Percentiles rank a stretch among this genome's conserved stretches.
These are phyloP conservation scores for Callyntrura sp. DNA, from an alignment of 2,888 invertebrate species.

Conservation along the genomic window DNA sequence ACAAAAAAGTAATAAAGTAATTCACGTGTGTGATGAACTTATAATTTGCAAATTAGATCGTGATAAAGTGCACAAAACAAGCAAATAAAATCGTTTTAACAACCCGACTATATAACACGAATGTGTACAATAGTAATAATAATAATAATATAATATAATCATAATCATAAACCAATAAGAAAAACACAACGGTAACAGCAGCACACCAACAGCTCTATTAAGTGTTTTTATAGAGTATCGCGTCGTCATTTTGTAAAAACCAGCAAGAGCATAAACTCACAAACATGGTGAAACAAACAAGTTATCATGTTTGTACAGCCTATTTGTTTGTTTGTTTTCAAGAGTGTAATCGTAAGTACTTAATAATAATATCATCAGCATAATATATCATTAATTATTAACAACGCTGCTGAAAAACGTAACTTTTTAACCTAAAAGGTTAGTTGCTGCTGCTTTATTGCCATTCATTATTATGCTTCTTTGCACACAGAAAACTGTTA, in stretches of 20 bases:
- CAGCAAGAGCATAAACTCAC: background rate
- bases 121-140: constrained; percentile 13
- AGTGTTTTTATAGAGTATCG: background rate
- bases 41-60: constrained; percentile 72
- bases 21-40: constrained; percentile 56
- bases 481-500: constrained; percentile 23
- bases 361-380: constrained; percentile 49
- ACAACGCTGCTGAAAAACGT: constrained; percentile 20
- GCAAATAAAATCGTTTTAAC: constrained; percentile 15
- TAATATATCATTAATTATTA: constrained; percentile 70
- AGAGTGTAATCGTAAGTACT: constrained; percentile 11
- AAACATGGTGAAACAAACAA: background rate
- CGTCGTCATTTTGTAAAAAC: constrained; percentile 24
- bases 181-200: background rate
- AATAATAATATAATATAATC: constrained; percentile 30
- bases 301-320: background rate
- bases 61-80: constrained; percentile 26
- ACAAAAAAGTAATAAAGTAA: constrained; percentile 22
- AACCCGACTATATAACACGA: constrained; percentile 7
- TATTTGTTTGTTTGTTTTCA: constrained; percentile 55
- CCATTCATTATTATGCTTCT: constrained; percentile 15
- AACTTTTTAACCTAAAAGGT: constrained; percentile 22
- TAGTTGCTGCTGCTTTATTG: background rate
- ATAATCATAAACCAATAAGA: background rate
- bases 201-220: too few species aligned